These are phyloP conservation scores for Anomalospiza imberbis DNA, from an alignment of 2,797 vertebrate genomes.

Conservation along the genomic window DNA sequence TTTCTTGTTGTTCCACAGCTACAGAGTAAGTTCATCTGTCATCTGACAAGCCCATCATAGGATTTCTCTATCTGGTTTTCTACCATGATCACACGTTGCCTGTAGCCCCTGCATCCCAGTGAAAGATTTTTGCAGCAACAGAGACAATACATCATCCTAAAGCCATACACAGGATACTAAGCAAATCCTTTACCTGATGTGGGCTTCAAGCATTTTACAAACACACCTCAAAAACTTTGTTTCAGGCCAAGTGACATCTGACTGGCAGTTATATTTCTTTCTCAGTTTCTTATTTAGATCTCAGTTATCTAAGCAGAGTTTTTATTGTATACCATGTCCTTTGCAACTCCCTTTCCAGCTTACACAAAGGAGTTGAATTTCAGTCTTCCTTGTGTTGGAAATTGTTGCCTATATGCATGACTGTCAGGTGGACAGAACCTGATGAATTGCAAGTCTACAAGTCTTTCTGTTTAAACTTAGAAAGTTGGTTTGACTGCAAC, in stretches of 20 bases:
- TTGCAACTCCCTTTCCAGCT: not conserved
- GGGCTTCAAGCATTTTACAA: not conserved
- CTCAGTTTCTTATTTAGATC: not conserved
- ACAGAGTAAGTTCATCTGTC: constrained; percentile 35
- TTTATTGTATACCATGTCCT: not conserved
- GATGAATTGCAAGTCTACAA: not conserved
- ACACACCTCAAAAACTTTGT: not conserved
- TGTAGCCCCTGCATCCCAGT: not conserved
- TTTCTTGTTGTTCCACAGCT: constrained; percentile 63
- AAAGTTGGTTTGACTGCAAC: not conserved
- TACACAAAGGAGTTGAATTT: not conserved
- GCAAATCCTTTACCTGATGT: not conserved
- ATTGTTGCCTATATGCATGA: not conserved
- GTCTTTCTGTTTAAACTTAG: not conserved
- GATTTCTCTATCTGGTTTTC: constrained; percentile 9
- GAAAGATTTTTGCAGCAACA: not conserved
- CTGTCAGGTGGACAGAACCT: not conserved
- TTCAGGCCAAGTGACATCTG: not conserved
- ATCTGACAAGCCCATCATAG: not conserved
- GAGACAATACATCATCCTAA: not conserved
- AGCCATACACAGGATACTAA: not conserved
- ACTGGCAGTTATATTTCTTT: not conserved
- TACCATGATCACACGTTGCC: not conserved
- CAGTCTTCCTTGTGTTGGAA: not conserved
- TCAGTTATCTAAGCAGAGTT: not conserved